phyloP scores from a whole-genome alignment of 92 coral and sea anemone species.

The Montipora capitata region DNA sequence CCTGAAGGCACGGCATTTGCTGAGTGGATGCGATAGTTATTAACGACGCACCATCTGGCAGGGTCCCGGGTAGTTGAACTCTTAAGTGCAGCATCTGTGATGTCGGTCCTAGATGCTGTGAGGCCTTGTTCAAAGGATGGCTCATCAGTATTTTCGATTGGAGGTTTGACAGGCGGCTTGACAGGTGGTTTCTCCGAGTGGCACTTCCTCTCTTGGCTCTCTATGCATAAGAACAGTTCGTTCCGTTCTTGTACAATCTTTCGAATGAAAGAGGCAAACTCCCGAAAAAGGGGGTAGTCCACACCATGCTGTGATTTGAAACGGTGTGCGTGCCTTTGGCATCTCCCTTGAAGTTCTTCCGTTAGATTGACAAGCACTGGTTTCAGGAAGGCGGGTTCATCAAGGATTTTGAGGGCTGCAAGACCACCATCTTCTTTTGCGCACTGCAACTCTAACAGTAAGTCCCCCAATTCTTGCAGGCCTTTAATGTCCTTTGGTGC shows the following conservation, averaged over 20 bases:
- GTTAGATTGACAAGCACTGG: slow-evolving; percentile 63
- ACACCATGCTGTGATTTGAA: slow-evolving; percentile 28
- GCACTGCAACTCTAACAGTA: slow-evolving; percentile 66
- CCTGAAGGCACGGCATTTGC: slow-evolving; percentile 60
- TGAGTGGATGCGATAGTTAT: slow-evolving; percentile 58
- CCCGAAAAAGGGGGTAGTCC: slow-evolving; percentile 74
- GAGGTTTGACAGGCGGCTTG: neutral
- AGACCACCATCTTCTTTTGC: slow-evolving; percentile 68
- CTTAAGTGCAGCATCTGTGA: neutral
- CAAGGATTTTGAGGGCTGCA: slow-evolving; percentile 63
- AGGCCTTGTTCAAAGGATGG: slow-evolving; percentile 18
- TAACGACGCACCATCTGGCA: slow-evolving; percentile 47
- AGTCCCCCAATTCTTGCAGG: slow-evolving; percentile 67
- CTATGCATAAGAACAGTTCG: slow-evolving; percentile 60
- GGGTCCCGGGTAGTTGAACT: neutral
- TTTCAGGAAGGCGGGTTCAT: slow-evolving; percentile 52
- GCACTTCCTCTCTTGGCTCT: slow-evolving; percentile 37
- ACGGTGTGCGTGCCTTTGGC: slow-evolving; percentile 77
- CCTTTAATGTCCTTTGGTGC: neutral
- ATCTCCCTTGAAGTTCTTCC: slow-evolving; percentile 63
- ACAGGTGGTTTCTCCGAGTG: too few relatives aligned
- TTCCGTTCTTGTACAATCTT: slow-evolving; percentile 57
- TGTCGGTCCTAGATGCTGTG: slow-evolving; percentile 20
- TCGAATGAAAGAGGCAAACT: slow-evolving; percentile 59
- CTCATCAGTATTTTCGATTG: neutral